Conservation (phyloP, 1,140 invertebrate species). For the Halictus rubicundus region DNA sequence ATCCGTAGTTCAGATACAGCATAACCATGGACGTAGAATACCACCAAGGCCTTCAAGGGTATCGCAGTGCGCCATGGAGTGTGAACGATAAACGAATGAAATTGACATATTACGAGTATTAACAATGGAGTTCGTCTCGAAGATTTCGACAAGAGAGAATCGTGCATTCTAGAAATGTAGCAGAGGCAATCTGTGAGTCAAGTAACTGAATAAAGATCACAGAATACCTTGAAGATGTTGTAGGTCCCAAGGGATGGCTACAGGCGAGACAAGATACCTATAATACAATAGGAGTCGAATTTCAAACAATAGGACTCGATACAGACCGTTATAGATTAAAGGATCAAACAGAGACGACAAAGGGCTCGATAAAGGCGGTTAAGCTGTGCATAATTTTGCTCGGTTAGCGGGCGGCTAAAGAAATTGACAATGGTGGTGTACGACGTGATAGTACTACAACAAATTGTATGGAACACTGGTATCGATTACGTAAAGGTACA, state of each 20-base stretch:
- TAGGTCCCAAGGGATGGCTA: background rate
- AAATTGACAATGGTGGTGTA: too few species aligned
- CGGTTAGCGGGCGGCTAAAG: background rate
- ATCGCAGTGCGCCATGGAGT: too few species aligned
- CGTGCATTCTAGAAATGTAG: background rate
- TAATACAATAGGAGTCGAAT: background rate
- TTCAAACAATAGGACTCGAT: background rate
- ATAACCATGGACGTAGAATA: too few species aligned
- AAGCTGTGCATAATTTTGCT: background rate
- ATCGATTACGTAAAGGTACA: too few species aligned
- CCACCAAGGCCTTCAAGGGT: too few species aligned
- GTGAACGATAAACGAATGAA: too few species aligned
- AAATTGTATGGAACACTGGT: too few species aligned
- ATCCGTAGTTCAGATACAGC: too few species aligned
- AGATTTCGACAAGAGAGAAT: background rate
- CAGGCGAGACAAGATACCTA: background rate
- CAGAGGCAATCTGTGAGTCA: background rate
- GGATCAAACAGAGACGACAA: background rate
- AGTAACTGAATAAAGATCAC: background rate
- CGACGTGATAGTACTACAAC: too few species aligned
- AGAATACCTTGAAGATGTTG: background rate
- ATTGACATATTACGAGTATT: too few species aligned
- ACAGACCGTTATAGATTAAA: background rate
- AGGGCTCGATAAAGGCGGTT: background rate
- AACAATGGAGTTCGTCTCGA: too few species aligned